Base-by-base conservation (phyloP, 2,113 vertebrate genomes). In the Stigmatopora argus region DNA sequence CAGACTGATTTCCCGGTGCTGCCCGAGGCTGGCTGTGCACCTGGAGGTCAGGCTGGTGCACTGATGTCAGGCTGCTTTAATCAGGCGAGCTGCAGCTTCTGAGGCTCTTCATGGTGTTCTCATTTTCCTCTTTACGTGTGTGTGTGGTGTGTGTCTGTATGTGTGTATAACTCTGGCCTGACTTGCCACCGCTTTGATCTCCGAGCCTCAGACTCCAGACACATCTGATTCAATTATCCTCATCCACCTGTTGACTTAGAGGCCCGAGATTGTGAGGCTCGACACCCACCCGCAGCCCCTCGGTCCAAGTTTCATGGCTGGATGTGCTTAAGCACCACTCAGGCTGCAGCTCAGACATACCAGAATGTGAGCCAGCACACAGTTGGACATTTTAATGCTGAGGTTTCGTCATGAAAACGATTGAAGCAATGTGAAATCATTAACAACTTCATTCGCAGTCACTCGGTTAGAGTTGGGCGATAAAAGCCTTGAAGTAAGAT, bases 161-260 rank as follows among this genome's bases (percentile, higher is more conserved):
- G 69, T 63, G 66, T 60, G 78, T 66, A 72, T 65, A 3, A 70
- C 71, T 72, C 72, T 83, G 82, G 79, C 83, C 75, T 82, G 83
- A 83, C 83, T 78, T 86, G 77, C 81, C 68, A 78, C 64, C 56
- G 76, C 82, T 90, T 91, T 92, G 89, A 90, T 91, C 88, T 88
- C 72, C 57, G 79, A 74, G 81, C 81, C 87, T 81, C 82, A 85
- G 81, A 88, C 85, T 87, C 74, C 80, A 85, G 88, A 86, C 82
- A 85, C 82, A 89, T 90, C 88, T 88, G 85, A 89, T 89, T 91
- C 87, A 91, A 90, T 91, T 92, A 92, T 88, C 88, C 77, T 89
- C 80, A 82, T 89, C 89, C 91, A 92, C 90, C 91, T 90, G 90
- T 91, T 90, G 89, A 91, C 89, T 88, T 86, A 83, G 81, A 85